A percentile compares a stretch with the other conserved stretches of the same genome.
phyloP scores from a whole-genome alignment of 35 echinoderm and acorn worm species.

The Ophiothrix spiculata region DNA sequence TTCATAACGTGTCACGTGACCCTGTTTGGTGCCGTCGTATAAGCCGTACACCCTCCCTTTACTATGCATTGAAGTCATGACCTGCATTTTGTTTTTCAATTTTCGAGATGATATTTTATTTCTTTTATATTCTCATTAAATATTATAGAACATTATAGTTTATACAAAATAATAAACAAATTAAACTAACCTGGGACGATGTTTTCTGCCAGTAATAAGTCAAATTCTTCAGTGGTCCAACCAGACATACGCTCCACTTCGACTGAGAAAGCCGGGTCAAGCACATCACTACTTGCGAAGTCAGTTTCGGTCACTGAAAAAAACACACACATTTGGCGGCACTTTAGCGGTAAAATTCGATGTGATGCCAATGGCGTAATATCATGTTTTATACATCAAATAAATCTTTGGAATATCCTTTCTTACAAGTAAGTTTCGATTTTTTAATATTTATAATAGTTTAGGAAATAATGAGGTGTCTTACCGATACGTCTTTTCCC shows the following conservation, averaged over 20 bases:
- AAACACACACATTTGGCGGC: not conserved
- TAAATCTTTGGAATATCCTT: not conserved
- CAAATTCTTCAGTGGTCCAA: not conserved
- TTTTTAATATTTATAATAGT: not conserved
- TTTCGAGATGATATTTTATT: no score
- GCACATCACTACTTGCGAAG: not conserved
- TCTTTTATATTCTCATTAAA: no score
- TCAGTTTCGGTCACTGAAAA: not conserved
- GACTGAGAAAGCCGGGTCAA: not conserved
- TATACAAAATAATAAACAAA: no score
- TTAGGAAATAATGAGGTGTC: not conserved
- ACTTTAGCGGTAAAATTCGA: not conserved
- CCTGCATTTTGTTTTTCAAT: no score
- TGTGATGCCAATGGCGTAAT: not conserved
- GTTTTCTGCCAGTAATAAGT: not conserved
- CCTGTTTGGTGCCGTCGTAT: no score
- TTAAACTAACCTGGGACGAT: not conserved
- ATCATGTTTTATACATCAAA: not conserved
- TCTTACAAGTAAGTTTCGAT: not conserved
- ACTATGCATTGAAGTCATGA: no score
- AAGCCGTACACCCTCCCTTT: no score
- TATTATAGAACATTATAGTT: no score
- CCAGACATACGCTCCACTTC: not conserved
- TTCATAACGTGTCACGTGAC: no score
- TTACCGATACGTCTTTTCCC: not conserved